These are phyloP conservation scores for Augochlora pura DNA, from an alignment of 1,140 invertebrate genomes.

Conservation along the genomic window DNA sequence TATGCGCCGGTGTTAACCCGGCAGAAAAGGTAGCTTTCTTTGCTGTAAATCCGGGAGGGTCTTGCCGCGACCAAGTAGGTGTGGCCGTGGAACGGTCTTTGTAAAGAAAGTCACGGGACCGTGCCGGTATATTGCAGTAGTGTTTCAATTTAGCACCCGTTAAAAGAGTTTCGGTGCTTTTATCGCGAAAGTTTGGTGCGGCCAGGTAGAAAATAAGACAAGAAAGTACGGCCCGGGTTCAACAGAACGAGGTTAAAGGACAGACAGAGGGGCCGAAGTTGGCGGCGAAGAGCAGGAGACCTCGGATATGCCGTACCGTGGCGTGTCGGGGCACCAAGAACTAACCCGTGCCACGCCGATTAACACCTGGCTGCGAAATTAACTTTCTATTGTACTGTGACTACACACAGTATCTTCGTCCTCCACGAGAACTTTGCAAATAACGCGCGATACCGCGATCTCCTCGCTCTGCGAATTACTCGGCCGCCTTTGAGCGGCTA, in stretches of 20 bases:
- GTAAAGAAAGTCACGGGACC: conserved; percentile 2
- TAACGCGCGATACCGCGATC: neutral
- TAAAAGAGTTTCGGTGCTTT: conserved; percentile 64
- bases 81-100: neutral
- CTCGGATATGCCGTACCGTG: conserved; percentile 40
- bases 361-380: conserved; percentile 43
- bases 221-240: conserved; percentile 17
- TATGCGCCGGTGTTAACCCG: too few species aligned
- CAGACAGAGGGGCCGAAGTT: neutral
- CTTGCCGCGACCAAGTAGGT: neutral
- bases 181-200: conserved; percentile 64
- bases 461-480: neutral
- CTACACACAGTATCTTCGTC: conserved; percentile 10
- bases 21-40: neutral
- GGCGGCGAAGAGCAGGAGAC: conserved; percentile 34
- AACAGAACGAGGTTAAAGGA: conserved; percentile 32
- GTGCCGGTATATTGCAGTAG: conserved; percentile 55
- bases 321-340: conserved; percentile 50
- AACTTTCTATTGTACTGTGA: conserved; percentile 46
- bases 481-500: too few species aligned
- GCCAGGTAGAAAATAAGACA: conserved; percentile 52
- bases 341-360: conserved; percentile 19
- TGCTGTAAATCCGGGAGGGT: conserved; percentile 30
- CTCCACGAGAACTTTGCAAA: neutral
- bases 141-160: conserved; percentile 67